These are phyloP conservation scores for Netelia fuscicornis DNA, from an alignment of 2,888 invertebrate species.

Conservation along the genomic window DNA sequence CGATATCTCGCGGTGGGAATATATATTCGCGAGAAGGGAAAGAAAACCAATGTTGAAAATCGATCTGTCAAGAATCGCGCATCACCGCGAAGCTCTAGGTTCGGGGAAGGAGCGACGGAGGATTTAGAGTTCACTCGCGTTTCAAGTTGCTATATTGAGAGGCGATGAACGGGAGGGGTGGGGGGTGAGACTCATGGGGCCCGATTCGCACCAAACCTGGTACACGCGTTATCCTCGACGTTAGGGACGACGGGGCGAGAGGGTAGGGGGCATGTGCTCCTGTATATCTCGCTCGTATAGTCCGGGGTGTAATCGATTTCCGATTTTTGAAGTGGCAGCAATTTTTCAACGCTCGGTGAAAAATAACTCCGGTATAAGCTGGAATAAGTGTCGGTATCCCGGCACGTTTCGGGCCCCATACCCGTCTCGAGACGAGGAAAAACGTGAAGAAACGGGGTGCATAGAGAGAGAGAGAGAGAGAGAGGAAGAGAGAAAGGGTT, in stretches of 20 bases:
- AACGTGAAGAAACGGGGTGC: conserved; percentile 4
- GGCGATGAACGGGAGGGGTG: conserved; percentile 1
- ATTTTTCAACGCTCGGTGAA: conserved; percentile 81
- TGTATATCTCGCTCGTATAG: conserved; percentile 62
- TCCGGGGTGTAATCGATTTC: conserved; percentile 80
- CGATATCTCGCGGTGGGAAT: conserved; percentile 20
- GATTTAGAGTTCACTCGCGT: conserved; percentile 50
- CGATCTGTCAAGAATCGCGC: conserved; percentile 26
- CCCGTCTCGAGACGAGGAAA: conserved; percentile 17
- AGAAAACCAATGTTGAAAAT: conserved; percentile 31
- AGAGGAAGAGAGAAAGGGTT: conserved; percentile 6
- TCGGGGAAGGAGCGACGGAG: conserved; percentile 32
- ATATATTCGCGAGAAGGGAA: conserved; percentile 18
- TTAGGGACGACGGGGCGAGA: no score
- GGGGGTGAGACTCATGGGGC: conserved; percentile 1
- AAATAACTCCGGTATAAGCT: conserved; percentile 81
- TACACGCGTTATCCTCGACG: not conserved
- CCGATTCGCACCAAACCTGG: conserved; percentile 26
- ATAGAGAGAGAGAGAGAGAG: conserved; percentile 5
- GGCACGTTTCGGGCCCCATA: conserved; percentile 60
- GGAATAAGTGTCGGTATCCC: conserved; percentile 65
- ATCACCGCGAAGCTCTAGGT: conserved; percentile 2
- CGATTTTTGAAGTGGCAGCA: conserved; percentile 80
- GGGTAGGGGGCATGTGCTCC: conserved; percentile 26
- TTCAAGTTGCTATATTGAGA: not conserved